Evolutionary conservation across 2,797 vertebrate species (phyloP), one percentile per base, ranked within the genome.

Genomic region (Etheostoma perlongum): DNA sequence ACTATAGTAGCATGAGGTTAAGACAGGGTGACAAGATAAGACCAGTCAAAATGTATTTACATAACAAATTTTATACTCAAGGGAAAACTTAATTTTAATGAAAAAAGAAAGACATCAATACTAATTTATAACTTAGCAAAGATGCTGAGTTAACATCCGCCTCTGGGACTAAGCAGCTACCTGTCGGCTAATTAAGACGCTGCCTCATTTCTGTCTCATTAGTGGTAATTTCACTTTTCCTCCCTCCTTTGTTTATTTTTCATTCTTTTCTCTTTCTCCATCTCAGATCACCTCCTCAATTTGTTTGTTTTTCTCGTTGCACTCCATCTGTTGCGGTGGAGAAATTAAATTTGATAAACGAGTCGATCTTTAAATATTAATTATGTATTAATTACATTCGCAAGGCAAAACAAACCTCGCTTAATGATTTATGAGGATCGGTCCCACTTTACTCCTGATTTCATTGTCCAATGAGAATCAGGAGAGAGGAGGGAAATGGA

Each of bases 281-380:
- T 78, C 54, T 27, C 55, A 21, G 16, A 21, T 64, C 64, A 76
- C 80, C 62, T 83, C 86, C 81, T 84, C 65, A 51, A 1, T 85
- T 79, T 91, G 91, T 93, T 94, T 91, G 90, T 91, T 93, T 90
- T 82, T 63, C 84, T 79, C 72, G 19, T 79, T 78, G 63, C 68
- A 15, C 76, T 73, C 84, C 70, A 79, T 86, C 90, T 87, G 81
- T 87, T 86, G 90, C 76, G 73, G 90, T 91, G 91, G 82, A 92
- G 89, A 94, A 94, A 93, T 95, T 95, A 94, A 95, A 95, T 96
- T 96, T 96, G 95, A 96, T 96, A 96, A 97, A 96, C 94, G 95
- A 96, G 95, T 94, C 94, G 93, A 96, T 96, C 96, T 96, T 97
- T 97, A 97, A 97, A 97, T 97, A 97, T 97, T 97, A 97, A 97